A percentile compares a stretch with the other conserved stretches of the same genome.
Evolutionary conservation across 2,797 vertebrate genomes (phyloP).

Genomic region (Emys orbicularis): DNA sequence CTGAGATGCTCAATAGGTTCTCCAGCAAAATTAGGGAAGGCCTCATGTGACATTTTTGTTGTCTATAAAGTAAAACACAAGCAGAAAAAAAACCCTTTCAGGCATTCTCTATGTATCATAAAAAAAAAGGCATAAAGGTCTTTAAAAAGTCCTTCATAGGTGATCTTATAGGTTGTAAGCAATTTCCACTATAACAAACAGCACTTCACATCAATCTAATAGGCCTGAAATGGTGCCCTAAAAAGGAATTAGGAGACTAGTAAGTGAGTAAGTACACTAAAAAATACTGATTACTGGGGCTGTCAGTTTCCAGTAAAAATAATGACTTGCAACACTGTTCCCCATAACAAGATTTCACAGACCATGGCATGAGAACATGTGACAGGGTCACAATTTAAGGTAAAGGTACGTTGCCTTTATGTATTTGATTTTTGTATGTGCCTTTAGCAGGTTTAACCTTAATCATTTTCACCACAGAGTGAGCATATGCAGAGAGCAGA

Average conservation of each 20-base stretch:
- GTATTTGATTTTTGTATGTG: neutral
- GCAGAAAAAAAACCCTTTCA: neutral
- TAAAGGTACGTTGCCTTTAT: neutral
- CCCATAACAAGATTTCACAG: constrained; percentile 1
- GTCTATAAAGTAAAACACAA: neutral
- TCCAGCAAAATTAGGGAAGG: neutral
- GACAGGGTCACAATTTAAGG: neutral
- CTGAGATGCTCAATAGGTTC: neutral
- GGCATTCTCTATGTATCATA: neutral
- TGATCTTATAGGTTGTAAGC: neutral
- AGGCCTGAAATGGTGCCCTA: neutral
- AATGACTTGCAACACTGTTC: neutral
- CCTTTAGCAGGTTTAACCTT: neutral
- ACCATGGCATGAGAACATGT: too few relatives aligned
- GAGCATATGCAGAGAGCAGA: neutral
- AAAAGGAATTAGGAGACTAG: neutral
- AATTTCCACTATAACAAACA: neutral
- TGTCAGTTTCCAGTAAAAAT: neutral
- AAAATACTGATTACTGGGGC: neutral
- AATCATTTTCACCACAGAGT: neutral
- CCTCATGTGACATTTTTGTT: neutral
- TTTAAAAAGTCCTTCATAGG: neutral
- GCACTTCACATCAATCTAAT: neutral
- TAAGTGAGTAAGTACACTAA: neutral
- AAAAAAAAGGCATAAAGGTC: neutral